phyloP scores from a whole-genome alignment of 2,888 invertebrate genomes.

The Gymnosoma rotundatum region DNA sequence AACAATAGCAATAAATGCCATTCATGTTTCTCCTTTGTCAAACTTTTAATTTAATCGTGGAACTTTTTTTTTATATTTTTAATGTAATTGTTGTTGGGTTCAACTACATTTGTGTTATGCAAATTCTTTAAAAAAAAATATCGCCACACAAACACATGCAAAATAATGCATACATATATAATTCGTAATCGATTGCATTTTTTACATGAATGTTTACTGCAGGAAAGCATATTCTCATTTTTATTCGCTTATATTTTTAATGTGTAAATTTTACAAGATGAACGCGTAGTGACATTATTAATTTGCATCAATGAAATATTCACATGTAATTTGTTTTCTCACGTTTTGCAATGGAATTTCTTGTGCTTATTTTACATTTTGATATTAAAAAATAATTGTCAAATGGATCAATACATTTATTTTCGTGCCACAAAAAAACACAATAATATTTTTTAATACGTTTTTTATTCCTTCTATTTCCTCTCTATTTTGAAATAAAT shows the following conservation, averaged over 20 bases:
- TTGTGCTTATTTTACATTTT: background rate
- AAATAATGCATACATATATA: conserved; percentile 2
- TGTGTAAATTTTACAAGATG: conserved; percentile 43
- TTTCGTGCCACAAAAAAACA: background rate
- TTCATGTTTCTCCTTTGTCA: conserved; percentile 28
- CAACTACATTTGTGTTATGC: conserved; percentile 14
- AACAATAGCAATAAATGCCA: conserved; percentile 25
- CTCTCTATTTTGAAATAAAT: too few relatives aligned
- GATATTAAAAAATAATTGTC: conserved; percentile 9
- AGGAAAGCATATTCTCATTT: conserved; percentile 31
- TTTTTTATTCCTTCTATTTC: background rate
- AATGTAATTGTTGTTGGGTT: background rate
- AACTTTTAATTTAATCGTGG: conserved; percentile 36
- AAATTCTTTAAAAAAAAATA: conserved; percentile 14
- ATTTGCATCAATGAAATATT: conserved; percentile 59
- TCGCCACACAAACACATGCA: background rate
- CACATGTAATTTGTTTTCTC: conserved; percentile 26
- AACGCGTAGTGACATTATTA: conserved; percentile 56
- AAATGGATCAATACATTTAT: background rate
- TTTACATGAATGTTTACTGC: conserved; percentile 5
- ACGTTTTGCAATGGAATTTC: conserved; percentile 9
- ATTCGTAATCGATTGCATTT: conserved; percentile 11
- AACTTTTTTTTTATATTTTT: background rate
- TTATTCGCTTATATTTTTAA: conserved; percentile 33
- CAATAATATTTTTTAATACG: background rate